phyloP scores from a whole-genome alignment of 2,888 invertebrate genomes.

The Choristoneura rosaceana region DNA sequence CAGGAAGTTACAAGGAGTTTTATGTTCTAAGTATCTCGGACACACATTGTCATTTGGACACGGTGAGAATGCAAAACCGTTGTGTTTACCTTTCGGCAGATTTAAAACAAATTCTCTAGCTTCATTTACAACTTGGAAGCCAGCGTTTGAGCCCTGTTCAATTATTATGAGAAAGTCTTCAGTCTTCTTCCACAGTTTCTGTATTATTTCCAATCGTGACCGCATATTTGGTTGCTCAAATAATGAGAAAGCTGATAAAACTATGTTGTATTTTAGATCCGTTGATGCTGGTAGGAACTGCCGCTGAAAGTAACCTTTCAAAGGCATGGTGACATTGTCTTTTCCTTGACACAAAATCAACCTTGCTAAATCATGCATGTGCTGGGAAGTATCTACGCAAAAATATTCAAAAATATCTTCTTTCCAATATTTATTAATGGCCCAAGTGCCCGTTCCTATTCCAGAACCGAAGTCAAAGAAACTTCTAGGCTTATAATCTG shows the following conservation, averaged over 20 bases:
- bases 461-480: slow-evolving; percentile 98
- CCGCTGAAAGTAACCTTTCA: slow-evolving; percentile 89
- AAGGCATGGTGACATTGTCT: slow-evolving; percentile 84
- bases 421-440: slow-evolving; percentile 90
- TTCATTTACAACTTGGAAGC: slow-evolving; percentile 93
- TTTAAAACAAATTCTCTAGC: slow-evolving; percentile 92
- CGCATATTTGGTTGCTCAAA: slow-evolving; percentile 90
- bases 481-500: slow-evolving; percentile 89
- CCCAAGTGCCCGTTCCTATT: slow-evolving; percentile 94
- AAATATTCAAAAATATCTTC: slow-evolving; percentile 91
- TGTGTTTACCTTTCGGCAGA: slow-evolving; percentile 65
- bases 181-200: slow-evolving; percentile 95
- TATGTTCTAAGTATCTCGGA: slow-evolving; percentile 88
- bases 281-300: slow-evolving; percentile 92
- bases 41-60: slow-evolving; percentile 94
- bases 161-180: slow-evolving; percentile 92
- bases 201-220: slow-evolving; percentile 88
- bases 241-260: slow-evolving; percentile 92
- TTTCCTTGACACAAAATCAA: slow-evolving; percentile 88
- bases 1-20: slow-evolving; percentile 92
- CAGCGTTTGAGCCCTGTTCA: slow-evolving; percentile 93
- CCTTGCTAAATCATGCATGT: slow-evolving; percentile 94
- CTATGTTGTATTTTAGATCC: slow-evolving; percentile 89
- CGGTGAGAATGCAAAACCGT: slow-evolving; percentile 91
- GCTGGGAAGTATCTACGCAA: slow-evolving; percentile 92